Conservation (phyloP, 2,113 vertebrate genomes). For the Galeopterus variegatus region DNA sequence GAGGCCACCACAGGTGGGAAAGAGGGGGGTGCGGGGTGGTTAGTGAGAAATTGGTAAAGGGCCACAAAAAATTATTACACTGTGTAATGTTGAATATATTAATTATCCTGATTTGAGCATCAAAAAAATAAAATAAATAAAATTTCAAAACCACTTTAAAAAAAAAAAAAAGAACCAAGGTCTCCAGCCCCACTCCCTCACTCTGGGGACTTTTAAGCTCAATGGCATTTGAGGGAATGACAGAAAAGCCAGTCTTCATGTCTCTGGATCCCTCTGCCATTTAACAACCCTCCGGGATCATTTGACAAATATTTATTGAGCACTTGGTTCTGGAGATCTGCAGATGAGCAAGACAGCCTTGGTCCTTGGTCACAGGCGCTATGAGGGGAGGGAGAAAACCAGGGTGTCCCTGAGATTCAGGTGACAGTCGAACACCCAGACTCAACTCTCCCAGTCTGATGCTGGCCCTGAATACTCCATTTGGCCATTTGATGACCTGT, state of each 20-base stretch:
- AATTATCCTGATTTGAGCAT: too few relatives aligned
- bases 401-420: accelerated
- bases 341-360: not conserved
- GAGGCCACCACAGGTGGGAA: too few relatives aligned
- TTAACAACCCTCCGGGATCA: not conserved
- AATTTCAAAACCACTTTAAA: too few relatives aligned
- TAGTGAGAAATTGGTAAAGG: too few relatives aligned
- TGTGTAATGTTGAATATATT: too few relatives aligned
- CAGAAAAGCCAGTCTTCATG: not conserved
- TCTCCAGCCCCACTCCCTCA: not conserved
- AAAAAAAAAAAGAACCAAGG: not conserved
- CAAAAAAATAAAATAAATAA: too few relatives aligned
- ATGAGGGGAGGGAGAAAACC: accelerated
- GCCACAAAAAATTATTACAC: too few relatives aligned
- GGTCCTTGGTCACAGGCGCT: not conserved
- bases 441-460: not conserved
- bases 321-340: not conserved
- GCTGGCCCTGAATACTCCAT: accelerated
- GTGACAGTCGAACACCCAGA: accelerated
- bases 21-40: too few relatives aligned
- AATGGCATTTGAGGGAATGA: not conserved
- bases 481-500: not conserved
- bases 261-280: not conserved
- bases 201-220: not conserved
- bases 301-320: not conserved